Base-by-base conservation (phyloP, 1,140 invertebrate genomes). In the Diachasma alloeum region DNA sequence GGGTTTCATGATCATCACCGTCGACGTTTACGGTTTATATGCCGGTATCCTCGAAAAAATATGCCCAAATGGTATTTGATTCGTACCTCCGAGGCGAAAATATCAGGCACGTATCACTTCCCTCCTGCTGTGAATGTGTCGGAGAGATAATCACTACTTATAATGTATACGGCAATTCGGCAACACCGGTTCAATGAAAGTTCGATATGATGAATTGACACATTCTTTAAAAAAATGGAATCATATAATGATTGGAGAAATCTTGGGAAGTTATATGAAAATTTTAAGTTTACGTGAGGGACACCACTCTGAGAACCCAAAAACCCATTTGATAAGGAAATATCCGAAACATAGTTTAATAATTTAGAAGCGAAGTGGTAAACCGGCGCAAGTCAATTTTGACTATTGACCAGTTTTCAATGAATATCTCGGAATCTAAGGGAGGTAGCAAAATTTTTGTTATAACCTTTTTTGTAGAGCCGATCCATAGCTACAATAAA, bases 141-240 rank as follows among this genome's bases (percentile, higher is more conserved):
- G 6, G 19, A 24, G 24, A 36, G 31, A 11, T 68, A 68, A 68
- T 68, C 36, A 68, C 66, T 68, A 68, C 36, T 68, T 68, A 26
- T 24, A 63, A 63, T 24, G 59, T 63, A 31, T 26, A 63, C 22
- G 4, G 59, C 24, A 31, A 63, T 63, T 63, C 19, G 24, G 26
- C 6, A 26, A 26, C 24, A 63, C 59, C 59, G 19, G 59, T 24
- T 24, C 59, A 24, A 26, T 19, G 59, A 63, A 63, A 63, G 59
- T 63, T 63, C 59, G 59, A 63, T 31, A 31, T 63, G 59, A 63
- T 63, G 59, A 63, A 63, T 63, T 63, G 59, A 63, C 59, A 63
- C 5, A 5, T 24, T 63, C 19, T 13, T 19, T 8, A 26, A 15
- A 63, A 63, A 63, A 15, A 26, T 9, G 2, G 2, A 19, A 31